Evolutionary conservation across 2,888 invertebrate species (phyloP), one percentile per base, ranked within the genome.

Genomic region (Athalia cordata): DNA sequence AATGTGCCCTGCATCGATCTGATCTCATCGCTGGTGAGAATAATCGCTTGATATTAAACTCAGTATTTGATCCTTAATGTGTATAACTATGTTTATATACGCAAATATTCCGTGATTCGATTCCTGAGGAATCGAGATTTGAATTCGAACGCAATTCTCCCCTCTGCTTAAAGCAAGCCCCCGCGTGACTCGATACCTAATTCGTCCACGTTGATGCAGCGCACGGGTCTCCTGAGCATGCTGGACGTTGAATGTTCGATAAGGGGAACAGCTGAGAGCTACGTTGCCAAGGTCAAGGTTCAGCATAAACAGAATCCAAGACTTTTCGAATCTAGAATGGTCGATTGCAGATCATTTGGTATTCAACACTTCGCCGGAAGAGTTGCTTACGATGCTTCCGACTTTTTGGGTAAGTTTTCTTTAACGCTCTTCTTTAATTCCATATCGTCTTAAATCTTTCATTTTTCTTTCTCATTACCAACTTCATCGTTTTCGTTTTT

Each of bases 1-100:
- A 98, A 96, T 91, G 97, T 98, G 84, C 98, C 98, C 5, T 97
- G 98, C 91, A 98, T 98, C 87, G 98, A 98, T 91, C 94, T 98
- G 86, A 96, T 98, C 86, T 98, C 98, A 8, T 97, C 98, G 43
- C 91, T 98, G 91, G 93, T 93, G 88, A 90, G 91, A 86, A 74
- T 29, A 29, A 29, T 29, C 29, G 29, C 43, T 5, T 50, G 29
- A 68, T 5, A 15, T 50, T 67, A 67, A 29, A 29, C 6, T 6
- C 15, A 50, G 50, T 13, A n/a, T 8, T 57, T 11, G 8, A 66
- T 3, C n/a, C 43, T n/a, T 9, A 3, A 29, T 72, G 43, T 52
- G 62, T 13, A 4, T 59, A 45, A 4, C 47, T 59, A 15, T 43
- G 59, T 43, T 64, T 64, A 13, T 9, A 7, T n/a, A 13, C 45